A percentile compares a stretch with the other conserved stretches of the same genome.
Evolutionary conservation across 2,888 invertebrate species (phyloP).

Genomic region (Trachelus iudaicus): DNA sequence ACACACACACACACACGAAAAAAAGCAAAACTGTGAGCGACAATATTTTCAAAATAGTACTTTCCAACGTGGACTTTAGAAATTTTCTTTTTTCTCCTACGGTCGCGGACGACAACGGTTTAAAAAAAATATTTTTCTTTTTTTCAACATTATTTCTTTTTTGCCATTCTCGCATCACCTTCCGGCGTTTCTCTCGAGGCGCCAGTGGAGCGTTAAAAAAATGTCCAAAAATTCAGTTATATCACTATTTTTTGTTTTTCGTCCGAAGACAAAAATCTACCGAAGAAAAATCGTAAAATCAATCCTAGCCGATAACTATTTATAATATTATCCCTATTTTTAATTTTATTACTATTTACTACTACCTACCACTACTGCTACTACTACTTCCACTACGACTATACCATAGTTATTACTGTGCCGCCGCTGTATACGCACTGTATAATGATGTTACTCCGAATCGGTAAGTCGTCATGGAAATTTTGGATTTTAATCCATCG

Average conservation of each 20-base stretch:
- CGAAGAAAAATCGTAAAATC: not conserved
- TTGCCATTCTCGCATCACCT: not conserved
- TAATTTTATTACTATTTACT: conserved; percentile 2
- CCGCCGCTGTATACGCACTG: conserved; percentile 3
- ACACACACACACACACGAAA: not conserved
- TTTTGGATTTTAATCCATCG: not conserved
- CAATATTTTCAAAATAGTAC: not conserved
- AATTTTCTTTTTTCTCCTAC: not conserved
- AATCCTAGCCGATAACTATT: conserved; percentile 6
- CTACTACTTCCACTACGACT: not conserved
- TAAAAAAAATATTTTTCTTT: not conserved
- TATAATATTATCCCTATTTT: conserved; percentile 6
- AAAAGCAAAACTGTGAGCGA: not conserved
- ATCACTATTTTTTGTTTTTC: not conserved
- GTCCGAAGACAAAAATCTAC: not conserved
- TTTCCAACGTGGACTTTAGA: not conserved
- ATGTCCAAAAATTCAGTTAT: not conserved
- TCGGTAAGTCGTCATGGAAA: not conserved
- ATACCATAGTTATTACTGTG: conserved; percentile 1
- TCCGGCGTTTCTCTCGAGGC: not conserved
- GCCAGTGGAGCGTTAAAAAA: too few relatives aligned
- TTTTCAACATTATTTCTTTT: not conserved
- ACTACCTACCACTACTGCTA: conserved; percentile 1
- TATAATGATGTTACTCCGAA: not conserved
- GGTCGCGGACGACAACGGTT: not conserved